Evolutionary conservation across 2,113 vertebrate genomes (phyloP).

Genomic region (Bos taurus): DNA sequence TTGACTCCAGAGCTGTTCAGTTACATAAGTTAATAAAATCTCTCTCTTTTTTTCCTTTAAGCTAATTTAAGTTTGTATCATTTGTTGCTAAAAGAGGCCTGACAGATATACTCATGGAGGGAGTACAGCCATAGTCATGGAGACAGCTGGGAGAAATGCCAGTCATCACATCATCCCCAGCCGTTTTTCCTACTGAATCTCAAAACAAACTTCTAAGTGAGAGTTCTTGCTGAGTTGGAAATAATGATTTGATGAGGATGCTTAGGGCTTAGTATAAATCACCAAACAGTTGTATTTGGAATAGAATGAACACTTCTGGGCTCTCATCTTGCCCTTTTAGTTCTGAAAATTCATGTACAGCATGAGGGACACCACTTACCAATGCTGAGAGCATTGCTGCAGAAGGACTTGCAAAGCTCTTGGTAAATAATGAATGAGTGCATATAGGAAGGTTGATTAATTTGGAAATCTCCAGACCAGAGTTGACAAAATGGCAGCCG

Average conservation of each 20-base stretch:
- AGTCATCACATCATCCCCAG: not conserved
- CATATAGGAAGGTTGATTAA: not conserved
- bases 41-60: not conserved
- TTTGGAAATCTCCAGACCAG: not conserved
- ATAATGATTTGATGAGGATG: not conserved
- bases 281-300: not conserved
- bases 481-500: not conserved
- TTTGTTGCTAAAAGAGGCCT: not conserved
- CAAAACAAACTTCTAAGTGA: not conserved
- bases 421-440: not conserved
- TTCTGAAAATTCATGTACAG: too few species aligned
- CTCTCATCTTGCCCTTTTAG: not conserved
- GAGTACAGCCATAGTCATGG: fast-evolving
- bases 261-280: not conserved
- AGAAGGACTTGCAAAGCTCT: not conserved
- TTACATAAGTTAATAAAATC: not conserved
- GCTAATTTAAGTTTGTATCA: not conserved
- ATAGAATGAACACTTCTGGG: not conserved
- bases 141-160: not conserved
- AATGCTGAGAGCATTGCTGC: not conserved
- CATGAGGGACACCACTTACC: fast-evolving
- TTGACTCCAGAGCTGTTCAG: not conserved
- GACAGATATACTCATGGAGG: not conserved
- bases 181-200: too few species aligned
- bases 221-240: not conserved